Percentiles rank a stretch among this genome's conserved stretches.
phyloP scores from a whole-genome alignment of 2,797 vertebrate genomes.

The Myripristis jacobus region DNA sequence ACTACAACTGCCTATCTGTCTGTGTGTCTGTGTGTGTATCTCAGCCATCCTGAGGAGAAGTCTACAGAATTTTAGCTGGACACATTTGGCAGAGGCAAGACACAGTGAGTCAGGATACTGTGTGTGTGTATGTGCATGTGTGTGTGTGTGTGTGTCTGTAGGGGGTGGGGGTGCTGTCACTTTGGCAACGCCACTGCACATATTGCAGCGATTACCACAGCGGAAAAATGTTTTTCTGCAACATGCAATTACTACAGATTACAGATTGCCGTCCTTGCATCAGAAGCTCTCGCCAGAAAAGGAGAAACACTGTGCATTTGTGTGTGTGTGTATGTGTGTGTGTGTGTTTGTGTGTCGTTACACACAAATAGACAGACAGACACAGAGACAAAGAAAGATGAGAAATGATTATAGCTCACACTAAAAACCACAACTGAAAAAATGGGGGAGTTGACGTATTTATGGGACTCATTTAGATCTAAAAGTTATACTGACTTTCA shows the following conservation, averaged over 20 bases:
- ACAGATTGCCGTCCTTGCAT: conserved; percentile 86
- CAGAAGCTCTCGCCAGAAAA: conserved; percentile 81
- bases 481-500: conserved; percentile 74
- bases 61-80: conserved; percentile 39
- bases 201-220: conserved; percentile 88
- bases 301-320: conserved; percentile 73
- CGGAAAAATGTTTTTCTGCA: conserved; percentile 89
- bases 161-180: conserved; percentile 84
- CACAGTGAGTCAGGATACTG: conserved; percentile 67
- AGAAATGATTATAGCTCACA: conserved; percentile 83
- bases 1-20: conserved; percentile 31
- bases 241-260: conserved; percentile 89
- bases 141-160: conserved; percentile 58
- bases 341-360: conserved; percentile 57
- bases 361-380: conserved; percentile 77
- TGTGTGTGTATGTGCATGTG: conserved; percentile 22
- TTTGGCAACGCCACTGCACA: conserved; percentile 86
- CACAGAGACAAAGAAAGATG: conserved; percentile 82
- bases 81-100: conserved; percentile 59
- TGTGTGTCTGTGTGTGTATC: conserved; percentile 46
- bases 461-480: conserved; percentile 81
- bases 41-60: conserved; percentile 40
- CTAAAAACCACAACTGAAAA: conserved; percentile 81
- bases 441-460: conserved; percentile 78
- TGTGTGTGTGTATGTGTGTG: conserved; percentile 55